Evolutionary conservation across 2,797 vertebrate genomes (phyloP), one percentile per base, ranked within the genome.

Genomic region (Calcarius lapponicus): DNA sequence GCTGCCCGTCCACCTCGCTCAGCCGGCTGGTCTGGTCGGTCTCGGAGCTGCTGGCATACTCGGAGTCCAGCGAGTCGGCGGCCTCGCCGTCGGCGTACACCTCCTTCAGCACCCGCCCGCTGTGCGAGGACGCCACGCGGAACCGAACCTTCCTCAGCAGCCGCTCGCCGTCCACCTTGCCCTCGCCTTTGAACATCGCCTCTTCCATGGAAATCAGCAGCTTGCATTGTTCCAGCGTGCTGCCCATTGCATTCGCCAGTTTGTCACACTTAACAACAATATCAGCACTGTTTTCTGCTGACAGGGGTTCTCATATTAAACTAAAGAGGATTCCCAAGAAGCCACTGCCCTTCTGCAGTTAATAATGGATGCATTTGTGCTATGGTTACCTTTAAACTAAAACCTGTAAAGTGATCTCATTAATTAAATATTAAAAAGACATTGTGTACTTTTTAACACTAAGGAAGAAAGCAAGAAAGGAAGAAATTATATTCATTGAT

Each of bases 361-460:
- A 99, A 99, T 99, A 99, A 99, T 99, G 96, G 93, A 99, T 99
- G 98, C 25, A 28, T 97, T 74, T 97, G 98, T 98, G 92, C 98
- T 98, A 99, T 99, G 98, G 99, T 98, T 99, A 99, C 99, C 97
- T 91, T 98, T 98, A 99, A 98, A 98, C 98, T 98, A 98, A 98
- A 98, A 98, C 98, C 98, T 88, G 99, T 97, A 99, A 99, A 98
- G 87, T 26, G 98, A 99, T 99, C 98, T 84, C 91, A 50, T 94
- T 79, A 64, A 96, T 98, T 98, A 98, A 99, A 99, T 99, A 98
- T 99, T 99, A 97, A 99, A 92, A 98, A 97, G 72, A 89, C 92
- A 95, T 76, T 98, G 98, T 97, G 97, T 86, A 91, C 86, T 93
- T 97, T 96, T 95, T 92, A 92, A 85, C 91, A 93, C 78, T 62